Evolutionary conservation across 2,888 invertebrate species (phyloP), one percentile per base, ranked within the genome.

Genomic region (Pollenia angustigena): DNA sequence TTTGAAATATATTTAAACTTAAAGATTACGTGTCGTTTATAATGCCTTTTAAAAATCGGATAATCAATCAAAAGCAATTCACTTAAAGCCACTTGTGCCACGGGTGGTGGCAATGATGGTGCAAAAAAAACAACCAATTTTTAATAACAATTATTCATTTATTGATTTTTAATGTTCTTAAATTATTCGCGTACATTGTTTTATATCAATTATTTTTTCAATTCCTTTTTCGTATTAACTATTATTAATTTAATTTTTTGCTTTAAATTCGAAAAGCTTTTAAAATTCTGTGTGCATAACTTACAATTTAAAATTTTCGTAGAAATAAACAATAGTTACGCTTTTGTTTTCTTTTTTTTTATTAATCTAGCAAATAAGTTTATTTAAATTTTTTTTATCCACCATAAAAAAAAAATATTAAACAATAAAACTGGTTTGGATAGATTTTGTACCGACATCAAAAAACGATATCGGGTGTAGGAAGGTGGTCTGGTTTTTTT

Each of bases 361-460:
- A 12, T 71, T 54, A 18, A 71, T 10, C 23, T 56, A 12, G 23
- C 16, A 62, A 40, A 60, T 16, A 10, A 1, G 2, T 52, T 52
- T 62, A 62, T 42, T 32, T 32, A 32, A 32, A 32, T 32, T 32
- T 32, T 42, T 62, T 62, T 10, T 4, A 42, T n/a, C 16, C 16
- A 14, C 42, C 8, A 18, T 40, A 42, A 54, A 2, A 52, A 11
- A 52, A 11, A 23, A 23, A 0, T 8, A 23, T 58, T 32, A 46
- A 58, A 72, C 72, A 72, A 58, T 72, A 23, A 44, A 71, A 71
- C 56, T 72, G 16, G 58, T 58, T 72, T 46, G 10, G 10, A 11
- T 10, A 46, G n/a, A 52, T 4, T 58, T 71, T 44, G 56, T 71
- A 23, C 11, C 10, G 23, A 12, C 44, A 6, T 44, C 44, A 12